A percentile compares a stretch with the other conserved stretches of the same genome.
Conservation (phyloP, 2,113 vertebrate species). For the Muntiacus muntjak region DNA sequence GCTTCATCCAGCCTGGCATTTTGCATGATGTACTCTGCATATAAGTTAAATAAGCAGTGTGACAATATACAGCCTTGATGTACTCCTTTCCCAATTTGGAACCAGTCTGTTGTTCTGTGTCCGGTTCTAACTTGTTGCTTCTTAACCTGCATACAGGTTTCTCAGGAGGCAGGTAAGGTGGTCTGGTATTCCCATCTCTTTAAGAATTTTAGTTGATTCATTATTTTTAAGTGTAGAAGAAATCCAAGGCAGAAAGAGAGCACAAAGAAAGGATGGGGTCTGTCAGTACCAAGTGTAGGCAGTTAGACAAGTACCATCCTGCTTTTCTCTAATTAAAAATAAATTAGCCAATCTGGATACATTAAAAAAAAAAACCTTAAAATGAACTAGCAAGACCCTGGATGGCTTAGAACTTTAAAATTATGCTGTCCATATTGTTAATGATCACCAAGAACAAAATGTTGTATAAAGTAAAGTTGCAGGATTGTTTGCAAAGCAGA, state of each 20-base stretch:
- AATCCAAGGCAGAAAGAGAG: background rate
- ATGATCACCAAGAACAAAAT: background rate
- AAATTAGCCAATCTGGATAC: background rate
- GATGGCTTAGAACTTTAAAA: background rate
- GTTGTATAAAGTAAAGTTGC: background rate
- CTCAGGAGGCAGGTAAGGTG: background rate
- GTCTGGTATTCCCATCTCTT: background rate
- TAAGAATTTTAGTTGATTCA: background rate
- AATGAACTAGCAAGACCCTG: background rate
- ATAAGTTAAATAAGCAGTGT: background rate
- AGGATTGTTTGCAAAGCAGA: background rate
- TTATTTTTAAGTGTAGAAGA: background rate
- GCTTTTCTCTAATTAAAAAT: background rate
- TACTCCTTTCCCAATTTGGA: background rate
- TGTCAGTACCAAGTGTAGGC: background rate
- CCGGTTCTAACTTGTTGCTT: background rate
- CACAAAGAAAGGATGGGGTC: background rate
- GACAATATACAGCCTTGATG: background rate
- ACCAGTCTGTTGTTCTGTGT: background rate
- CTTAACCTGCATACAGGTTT: background rate
- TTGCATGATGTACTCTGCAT: background rate
- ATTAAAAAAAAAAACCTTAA: background rate
- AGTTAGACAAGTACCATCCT: background rate
- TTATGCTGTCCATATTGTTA: background rate
- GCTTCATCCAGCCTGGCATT: background rate